phyloP scores from a whole-genome alignment of 2,888 invertebrate genomes.

The Plebejus melissa region DNA sequence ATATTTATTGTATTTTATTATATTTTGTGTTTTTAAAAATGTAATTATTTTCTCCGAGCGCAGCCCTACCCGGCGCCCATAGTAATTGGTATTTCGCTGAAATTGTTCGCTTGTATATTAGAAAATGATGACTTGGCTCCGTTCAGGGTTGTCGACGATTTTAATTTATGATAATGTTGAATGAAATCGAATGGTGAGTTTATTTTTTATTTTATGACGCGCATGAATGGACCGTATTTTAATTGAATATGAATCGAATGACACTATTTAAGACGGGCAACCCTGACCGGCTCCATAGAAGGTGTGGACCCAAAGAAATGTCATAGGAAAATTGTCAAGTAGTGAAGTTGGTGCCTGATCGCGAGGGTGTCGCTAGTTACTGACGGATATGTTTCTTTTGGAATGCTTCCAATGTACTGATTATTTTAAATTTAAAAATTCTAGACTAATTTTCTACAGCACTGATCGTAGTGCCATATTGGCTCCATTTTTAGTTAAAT shows the following conservation, averaged over 20 bases:
- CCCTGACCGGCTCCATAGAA: constrained; percentile 42
- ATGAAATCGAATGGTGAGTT: background rate
- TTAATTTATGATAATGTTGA: background rate
- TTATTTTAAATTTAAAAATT: constrained; percentile 59
- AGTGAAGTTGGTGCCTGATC: constrained; percentile 75
- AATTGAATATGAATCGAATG: background rate
- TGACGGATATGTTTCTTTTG: constrained; percentile 56
- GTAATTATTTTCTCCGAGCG: background rate
- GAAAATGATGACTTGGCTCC: constrained; percentile 41
- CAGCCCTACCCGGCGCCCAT: constrained; percentile 21
- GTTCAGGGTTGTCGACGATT: constrained; percentile 39
- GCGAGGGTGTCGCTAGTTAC: constrained; percentile 55
- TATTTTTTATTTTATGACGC: background rate
- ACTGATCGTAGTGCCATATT: constrained; percentile 77
- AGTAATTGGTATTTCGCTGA: constrained; percentile 32
- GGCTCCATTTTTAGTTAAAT: constrained; percentile 73
- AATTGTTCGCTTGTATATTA: constrained; percentile 35
- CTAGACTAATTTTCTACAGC: constrained; percentile 69
- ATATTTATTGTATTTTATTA: constrained; percentile 13
- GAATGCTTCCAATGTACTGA: constrained; percentile 74
- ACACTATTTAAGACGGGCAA: background rate
- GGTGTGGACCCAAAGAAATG: constrained; percentile 56
- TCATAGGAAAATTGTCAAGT: constrained; percentile 64
- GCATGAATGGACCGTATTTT: constrained; percentile 1
- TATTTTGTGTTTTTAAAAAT: background rate